phyloP scores from a whole-genome alignment of 2,888 invertebrate genomes.

The Cyaniris semiargus region DNA sequence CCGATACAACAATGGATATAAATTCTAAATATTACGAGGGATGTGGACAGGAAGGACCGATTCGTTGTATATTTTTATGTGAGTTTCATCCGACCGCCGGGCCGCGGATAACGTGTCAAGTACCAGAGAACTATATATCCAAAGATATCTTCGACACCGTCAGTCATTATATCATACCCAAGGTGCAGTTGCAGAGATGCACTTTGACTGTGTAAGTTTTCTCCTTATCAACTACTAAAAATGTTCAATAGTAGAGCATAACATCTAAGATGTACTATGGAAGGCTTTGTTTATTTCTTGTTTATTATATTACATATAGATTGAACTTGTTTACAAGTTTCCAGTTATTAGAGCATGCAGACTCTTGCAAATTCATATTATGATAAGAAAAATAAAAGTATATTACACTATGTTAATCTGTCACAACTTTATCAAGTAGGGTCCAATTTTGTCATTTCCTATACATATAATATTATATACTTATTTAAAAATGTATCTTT shows the following conservation, averaged over 20 bases:
- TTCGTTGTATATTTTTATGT: constrained; percentile 89
- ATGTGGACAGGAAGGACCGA: constrained; percentile 84
- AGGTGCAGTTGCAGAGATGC: constrained; percentile 88
- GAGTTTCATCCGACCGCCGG: constrained; percentile 88
- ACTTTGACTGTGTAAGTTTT: constrained; percentile 88
- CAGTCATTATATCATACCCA: constrained; percentile 91
- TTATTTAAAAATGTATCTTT: too few relatives aligned
- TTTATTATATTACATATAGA: too few relatives aligned
- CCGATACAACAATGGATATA: constrained; percentile 60
- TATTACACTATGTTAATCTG: too few relatives aligned
- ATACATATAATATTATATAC: too few relatives aligned
- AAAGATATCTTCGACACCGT: constrained; percentile 91
- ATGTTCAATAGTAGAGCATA: neutral
- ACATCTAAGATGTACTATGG: neutral
- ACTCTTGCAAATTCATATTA: neutral
- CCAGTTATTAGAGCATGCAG: neutral
- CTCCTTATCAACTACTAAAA: neutral
- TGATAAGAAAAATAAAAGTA: too few relatives aligned
- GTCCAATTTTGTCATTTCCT: too few relatives aligned
- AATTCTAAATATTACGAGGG: constrained; percentile 78
- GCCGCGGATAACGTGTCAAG: constrained; percentile 89
- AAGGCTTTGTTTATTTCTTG: neutral
- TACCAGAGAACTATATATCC: constrained; percentile 88
- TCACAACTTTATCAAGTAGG: too few relatives aligned
- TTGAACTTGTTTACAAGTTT: neutral